Evolutionary conservation across 64 coral and sea anemone genomes (phyloP), one percentile per base, ranked within the genome.

Genomic region (Actinia tenebrosa): DNA sequence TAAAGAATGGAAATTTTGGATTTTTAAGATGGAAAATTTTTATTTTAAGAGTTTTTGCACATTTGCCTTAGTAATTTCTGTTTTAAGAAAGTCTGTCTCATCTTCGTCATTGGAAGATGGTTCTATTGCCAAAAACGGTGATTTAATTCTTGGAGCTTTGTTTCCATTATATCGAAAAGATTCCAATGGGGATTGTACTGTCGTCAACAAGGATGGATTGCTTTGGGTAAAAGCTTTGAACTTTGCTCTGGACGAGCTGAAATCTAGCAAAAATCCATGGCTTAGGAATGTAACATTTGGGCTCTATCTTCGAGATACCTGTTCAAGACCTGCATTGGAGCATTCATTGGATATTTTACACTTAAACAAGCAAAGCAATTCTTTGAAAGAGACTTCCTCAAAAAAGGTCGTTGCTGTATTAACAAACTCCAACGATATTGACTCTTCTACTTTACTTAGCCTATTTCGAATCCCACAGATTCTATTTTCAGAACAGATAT

Each of bases 401-500:
- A 81, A 47, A 3, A 80, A 89, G 56, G 22, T 22, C 13, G 58
- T 63, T 22, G 85, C 69, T 22, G 91, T 96, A 10, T 80, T 96
- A 37, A 87, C 94, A 19, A 78, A 77, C 43, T 80, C 59, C 53
- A 30, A 64, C 6, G 84, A 96, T 80, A 60, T 87, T 30, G 94
- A 92, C 19, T 52, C 87, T 16, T 84, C 86, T 4, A 79, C 71
- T 25, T 89, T 96, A 26, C 45, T 96, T 43, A 82, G 89, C 22
- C 88, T 96, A 23, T 96, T 96, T 15, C 90, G 89, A 37, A 69
- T 96, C 1, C 94, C 94, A 16, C 91, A 96, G 19, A 88, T 96
- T 26, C 69, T 86, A 19, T 96, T 96, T 60, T 16, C 27, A 71
- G 55, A 88, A 27, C 69, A 58, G 20, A 71, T 60, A n/a, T 53